phyloP scores from a whole-genome alignment of 2,797 vertebrate species.

The Mastacembelus armatus region DNA sequence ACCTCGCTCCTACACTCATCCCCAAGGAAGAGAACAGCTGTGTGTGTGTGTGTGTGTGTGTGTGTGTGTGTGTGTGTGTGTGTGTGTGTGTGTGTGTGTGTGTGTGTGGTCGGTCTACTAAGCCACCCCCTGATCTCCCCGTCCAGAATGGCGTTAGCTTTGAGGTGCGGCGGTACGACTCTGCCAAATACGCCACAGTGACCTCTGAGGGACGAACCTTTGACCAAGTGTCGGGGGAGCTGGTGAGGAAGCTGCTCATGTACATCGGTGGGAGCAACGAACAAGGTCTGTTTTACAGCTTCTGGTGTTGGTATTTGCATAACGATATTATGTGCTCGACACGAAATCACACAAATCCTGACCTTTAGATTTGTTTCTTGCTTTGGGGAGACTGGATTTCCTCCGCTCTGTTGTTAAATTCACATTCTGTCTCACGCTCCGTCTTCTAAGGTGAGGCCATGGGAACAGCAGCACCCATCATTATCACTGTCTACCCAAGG shows the following conservation, averaged over 20 bases:
- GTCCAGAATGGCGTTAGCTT: slow-evolving; percentile 88
- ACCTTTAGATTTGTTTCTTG: slow-evolving; percentile 35
- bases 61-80: neutral
- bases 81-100: neutral
- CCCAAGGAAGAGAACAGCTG: slow-evolving; percentile 9
- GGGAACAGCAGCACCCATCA: slow-evolving; percentile 90
- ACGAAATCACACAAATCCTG: slow-evolving; percentile 16
- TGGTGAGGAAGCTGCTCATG: slow-evolving; percentile 89
- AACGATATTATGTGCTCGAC: slow-evolving; percentile 11
- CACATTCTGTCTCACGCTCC: neutral
- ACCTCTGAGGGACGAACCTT: slow-evolving; percentile 88
- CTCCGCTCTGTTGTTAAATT: slow-evolving; percentile 1
- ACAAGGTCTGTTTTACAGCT: too few relatives aligned
- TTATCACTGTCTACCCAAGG: slow-evolving; percentile 88
- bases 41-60: slow-evolving; percentile 12
- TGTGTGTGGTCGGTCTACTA: neutral
- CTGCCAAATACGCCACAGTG: slow-evolving; percentile 83
- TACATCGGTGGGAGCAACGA: slow-evolving; percentile 92
- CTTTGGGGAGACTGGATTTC: neutral
- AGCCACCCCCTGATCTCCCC: neutral
- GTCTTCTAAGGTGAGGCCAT: slow-evolving; percentile 84
- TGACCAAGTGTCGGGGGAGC: slow-evolving; percentile 91
- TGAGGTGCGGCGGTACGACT: slow-evolving; percentile 89
- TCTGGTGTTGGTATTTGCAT: too few relatives aligned
- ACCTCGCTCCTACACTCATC: slow-evolving; percentile 24